Evolutionary conservation across 2,113 vertebrate species (phyloP), one percentile per base, ranked within the genome.

Genomic region (Syngnathus typhle): DNA sequence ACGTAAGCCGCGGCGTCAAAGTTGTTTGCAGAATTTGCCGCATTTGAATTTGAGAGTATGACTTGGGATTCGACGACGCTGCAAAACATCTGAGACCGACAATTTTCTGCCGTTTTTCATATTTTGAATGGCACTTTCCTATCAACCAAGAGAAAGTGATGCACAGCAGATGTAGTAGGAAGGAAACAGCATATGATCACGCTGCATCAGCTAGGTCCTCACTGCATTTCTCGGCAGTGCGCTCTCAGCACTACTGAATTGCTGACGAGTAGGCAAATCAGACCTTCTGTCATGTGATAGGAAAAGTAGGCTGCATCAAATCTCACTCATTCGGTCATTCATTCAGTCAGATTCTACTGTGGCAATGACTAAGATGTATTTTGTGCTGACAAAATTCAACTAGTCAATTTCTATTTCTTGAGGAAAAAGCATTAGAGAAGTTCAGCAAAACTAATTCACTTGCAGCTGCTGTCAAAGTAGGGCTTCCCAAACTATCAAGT

Each of bases 131-230:
- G 18, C 27, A n/a, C 18, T 21, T 69, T 72, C n/a, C 36, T 47
- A 39, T 52, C 68, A 52, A 61, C 49, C 19, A 7, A 61, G 16
- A 19, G 9, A 72, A 72, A 73, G 49, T 60, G 10, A 21, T 19
- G 9, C 11, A 51, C 60, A 38, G 61, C 63, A 71, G 66, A 64
- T 32, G 64, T 37, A 70, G 65, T 41, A 83, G 81, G 76, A 85
- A 87, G 75, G 80, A 86, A 68, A 70, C 60, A 81, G 74, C 70
- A 79, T 4, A 60, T 68, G 81, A 87, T 84, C 59, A 65, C 77
- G 68, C 72, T 81, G 43, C 67, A 64, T 70, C 51, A 65, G 64
- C 16, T 70, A 47, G 66, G 63, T 72, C 69, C 51, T 68, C 61
- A 56, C 65, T 69, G 64, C 70, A 60, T 58, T 39, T 66, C 72